Base-by-base conservation (phyloP, 1,140 invertebrate genomes). In the Ips typographus region DNA sequence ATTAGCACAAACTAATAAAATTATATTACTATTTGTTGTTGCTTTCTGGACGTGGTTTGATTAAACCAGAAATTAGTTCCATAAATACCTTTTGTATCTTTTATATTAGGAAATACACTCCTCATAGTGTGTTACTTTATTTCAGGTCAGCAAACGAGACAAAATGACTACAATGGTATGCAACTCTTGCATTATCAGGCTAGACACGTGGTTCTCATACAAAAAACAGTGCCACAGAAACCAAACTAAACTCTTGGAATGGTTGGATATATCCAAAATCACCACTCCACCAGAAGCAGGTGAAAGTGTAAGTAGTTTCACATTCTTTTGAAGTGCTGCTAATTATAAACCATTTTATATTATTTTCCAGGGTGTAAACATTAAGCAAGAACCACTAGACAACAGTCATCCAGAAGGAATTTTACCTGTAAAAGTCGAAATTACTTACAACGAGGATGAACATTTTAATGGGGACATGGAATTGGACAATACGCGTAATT, bases 91-190 rank as follows among this genome's bases (percentile, higher is more conserved):
- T 0, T 22, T 22, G 22, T 22, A 22, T 22, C 22, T 0, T 22
- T 22, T 22, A 22, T 22, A 22, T 22, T 22, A 22, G 22, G 22
- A 22, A 22, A 22, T 22, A 0, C 22, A 22, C 22, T 22, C 22
- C 22, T 22, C 22, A 22, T 22, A 22, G 22, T 22, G 22, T 22
- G 22, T 22, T 22, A 22, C 22, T 22, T 0, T 22, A 22, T 75
- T 73, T 5, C 82, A 86, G 84, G 82, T 86, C 78, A 82, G 73
- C 73, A 79, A 82, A 75, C 79, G 81, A 80, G 85, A 86, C 78
- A 82, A 82, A 70, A 74, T 85, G 76, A 83, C 85, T 49, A 83
- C 83, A 60, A 82, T 84, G 80, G 80, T 85, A 73, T 86, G 85
- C 79, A 82, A 80, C 69, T 82, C 83, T 77, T 86, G 85, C 72